Evolutionary conservation across 2,113 vertebrate genomes (phyloP).

Genomic region (Mormyrus iriodes): DNA sequence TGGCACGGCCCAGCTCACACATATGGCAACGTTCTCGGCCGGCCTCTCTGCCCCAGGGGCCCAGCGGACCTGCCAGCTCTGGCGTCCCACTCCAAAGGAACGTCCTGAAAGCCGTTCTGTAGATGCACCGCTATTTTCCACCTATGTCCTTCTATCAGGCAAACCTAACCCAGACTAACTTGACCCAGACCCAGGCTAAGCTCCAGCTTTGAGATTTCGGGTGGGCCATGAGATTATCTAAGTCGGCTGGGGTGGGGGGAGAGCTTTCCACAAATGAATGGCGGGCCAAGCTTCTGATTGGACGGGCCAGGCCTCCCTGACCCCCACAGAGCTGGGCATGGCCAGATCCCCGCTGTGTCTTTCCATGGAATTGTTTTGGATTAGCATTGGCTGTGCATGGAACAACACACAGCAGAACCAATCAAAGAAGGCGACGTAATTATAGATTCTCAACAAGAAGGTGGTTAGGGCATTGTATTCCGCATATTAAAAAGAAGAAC

Average conservation of each 20-base stretch:
- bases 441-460: not conserved
- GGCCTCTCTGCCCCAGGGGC: conserved; percentile 41
- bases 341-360: not conserved
- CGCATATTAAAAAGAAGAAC: not conserved
- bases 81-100: conserved; percentile 52
- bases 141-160: conserved; percentile 54
- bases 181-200: not conserved
- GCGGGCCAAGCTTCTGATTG: not conserved
- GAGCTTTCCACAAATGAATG: not conserved
- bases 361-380: not conserved
- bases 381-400: conserved; percentile 39
- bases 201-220: not conserved
- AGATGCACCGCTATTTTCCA: conserved; percentile 52
- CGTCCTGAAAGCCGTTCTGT: conserved; percentile 52
- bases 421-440: not conserved
- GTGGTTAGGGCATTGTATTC: not conserved
- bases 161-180: not conserved
- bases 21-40: conserved; percentile 63
- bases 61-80: conserved; percentile 53
- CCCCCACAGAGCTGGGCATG: not conserved
- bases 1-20: conserved; percentile 52
- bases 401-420: not conserved
- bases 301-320: not conserved
- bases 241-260: not conserved
- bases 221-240: not conserved